Evolutionary conservation across 1,140 invertebrate species (phyloP).

Genomic region (Neuroterus valhalla): DNA sequence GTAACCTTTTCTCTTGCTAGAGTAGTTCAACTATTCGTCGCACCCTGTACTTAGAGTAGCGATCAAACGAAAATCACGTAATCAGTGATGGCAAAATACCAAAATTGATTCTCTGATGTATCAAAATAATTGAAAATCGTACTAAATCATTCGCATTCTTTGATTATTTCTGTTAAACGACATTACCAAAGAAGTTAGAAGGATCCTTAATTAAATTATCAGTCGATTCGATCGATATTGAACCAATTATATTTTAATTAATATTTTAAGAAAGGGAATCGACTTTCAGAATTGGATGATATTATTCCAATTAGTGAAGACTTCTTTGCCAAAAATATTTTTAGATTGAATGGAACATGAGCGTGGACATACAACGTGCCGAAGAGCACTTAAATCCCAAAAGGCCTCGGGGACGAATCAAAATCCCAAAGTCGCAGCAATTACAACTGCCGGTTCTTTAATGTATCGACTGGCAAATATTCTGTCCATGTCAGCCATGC

Average conservation of each 20-base stretch:
- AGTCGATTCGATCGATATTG: no score
- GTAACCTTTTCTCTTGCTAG: conserved; percentile 14
- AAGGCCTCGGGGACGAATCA: conserved; percentile 10
- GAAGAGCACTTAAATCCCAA: conserved; percentile 6
- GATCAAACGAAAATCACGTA: conserved; percentile 12
- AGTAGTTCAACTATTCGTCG: conserved; percentile 11
- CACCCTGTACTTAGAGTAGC: conserved; percentile 10
- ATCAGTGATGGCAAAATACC: conserved; percentile 13
- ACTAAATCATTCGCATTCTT: neutral
- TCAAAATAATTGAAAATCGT: conserved; percentile 15
- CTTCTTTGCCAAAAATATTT: no score
- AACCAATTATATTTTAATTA: no score
- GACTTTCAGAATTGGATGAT: no score
- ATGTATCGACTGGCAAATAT: conserved; percentile 39
- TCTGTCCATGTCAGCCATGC: conserved; percentile 45
- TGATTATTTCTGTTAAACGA: no score
- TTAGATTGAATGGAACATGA: no score
- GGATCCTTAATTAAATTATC: no score
- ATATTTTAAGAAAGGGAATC: no score
- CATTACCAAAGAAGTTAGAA: no score
- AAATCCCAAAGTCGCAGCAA: conserved; percentile 26
- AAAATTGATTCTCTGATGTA: conserved; percentile 21
- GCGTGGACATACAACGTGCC: conserved; percentile 3
- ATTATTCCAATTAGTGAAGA: no score
- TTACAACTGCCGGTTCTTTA: conserved; percentile 15